These are phyloP conservation scores for Oceanites oceanicus DNA, from an alignment of 2,113 vertebrate species.

Conservation along the genomic window DNA sequence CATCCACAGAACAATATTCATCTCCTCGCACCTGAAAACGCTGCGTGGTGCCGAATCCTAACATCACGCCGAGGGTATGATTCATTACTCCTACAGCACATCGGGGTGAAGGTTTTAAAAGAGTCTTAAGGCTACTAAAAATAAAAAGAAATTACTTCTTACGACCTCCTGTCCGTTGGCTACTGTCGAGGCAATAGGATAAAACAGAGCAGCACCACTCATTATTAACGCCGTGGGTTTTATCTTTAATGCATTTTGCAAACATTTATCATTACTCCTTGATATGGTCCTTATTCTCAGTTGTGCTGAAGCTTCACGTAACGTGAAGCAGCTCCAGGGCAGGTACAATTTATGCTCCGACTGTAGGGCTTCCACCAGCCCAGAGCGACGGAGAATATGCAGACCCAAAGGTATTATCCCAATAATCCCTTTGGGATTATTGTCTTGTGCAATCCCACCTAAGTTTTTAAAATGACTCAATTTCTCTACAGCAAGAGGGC, in stretches of 20 bases:
- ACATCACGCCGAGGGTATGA: background rate
- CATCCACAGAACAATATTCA: background rate
- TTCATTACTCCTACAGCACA: background rate
- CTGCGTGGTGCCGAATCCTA: background rate
- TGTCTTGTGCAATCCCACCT: background rate
- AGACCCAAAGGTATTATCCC: background rate
- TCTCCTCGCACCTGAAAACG: background rate
- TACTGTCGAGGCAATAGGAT: accelerated
- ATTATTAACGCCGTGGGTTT: background rate
- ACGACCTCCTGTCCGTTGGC: background rate
- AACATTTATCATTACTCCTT: background rate
- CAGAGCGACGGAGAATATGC: accelerated
- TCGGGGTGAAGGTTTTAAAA: background rate
- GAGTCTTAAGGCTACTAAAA: background rate
- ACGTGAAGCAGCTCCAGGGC: background rate
- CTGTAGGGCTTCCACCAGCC: accelerated
- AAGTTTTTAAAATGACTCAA: background rate
- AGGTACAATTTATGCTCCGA: accelerated
- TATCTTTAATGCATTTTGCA: background rate
- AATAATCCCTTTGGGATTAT: background rate
- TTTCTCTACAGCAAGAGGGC: background rate
- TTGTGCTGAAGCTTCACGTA: background rate
- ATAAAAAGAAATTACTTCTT: background rate
- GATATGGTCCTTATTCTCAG: background rate
- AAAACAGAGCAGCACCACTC: background rate